A percentile compares a stretch with the other conserved stretches of the same genome.
These are phyloP conservation scores for Napeogenes inachia DNA, from an alignment of 2,888 invertebrate species.

Conservation along the genomic window DNA sequence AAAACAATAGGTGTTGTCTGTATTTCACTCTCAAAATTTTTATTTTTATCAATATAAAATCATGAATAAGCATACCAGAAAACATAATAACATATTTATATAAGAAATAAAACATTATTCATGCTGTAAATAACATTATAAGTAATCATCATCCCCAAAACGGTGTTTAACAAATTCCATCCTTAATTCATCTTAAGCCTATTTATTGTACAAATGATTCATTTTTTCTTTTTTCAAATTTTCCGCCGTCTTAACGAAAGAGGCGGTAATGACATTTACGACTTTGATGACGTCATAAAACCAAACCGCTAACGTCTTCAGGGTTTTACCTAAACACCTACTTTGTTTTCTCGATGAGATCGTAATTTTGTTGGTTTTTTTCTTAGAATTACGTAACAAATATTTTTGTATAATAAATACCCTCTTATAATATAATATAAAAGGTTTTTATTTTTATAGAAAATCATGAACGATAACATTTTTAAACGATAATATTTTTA, in stretches of 20 bases:
- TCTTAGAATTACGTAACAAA: too few relatives aligned
- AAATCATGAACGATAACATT: constrained; percentile 10
- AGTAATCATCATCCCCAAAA: constrained; percentile 27
- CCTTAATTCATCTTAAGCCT: constrained; percentile 32
- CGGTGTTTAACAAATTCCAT: constrained; percentile 34
- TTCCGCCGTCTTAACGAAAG: constrained; percentile 49
- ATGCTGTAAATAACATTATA: constrained; percentile 13
- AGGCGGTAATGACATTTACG: constrained; percentile 58
- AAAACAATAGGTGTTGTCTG: too few relatives aligned
- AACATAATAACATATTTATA: background rate
- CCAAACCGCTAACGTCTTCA: background rate
- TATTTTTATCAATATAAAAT: background rate
- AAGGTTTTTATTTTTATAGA: background rate
- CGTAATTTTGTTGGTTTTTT: too few relatives aligned
- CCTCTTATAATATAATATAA: too few relatives aligned
- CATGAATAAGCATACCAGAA: background rate
- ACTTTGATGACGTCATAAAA: constrained; percentile 48
- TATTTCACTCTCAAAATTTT: too few relatives aligned
- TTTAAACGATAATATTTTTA: constrained; percentile 15
- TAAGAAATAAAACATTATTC: background rate
- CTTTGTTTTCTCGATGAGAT: constrained; percentile 2
- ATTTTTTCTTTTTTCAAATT: constrained; percentile 54
- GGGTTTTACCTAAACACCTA: background rate
- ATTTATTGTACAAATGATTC: constrained; percentile 48
- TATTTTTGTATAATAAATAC: too few relatives aligned